Evolutionary conservation across 1,140 invertebrate species (phyloP).

Genomic region (Bombus cullumanus): DNA sequence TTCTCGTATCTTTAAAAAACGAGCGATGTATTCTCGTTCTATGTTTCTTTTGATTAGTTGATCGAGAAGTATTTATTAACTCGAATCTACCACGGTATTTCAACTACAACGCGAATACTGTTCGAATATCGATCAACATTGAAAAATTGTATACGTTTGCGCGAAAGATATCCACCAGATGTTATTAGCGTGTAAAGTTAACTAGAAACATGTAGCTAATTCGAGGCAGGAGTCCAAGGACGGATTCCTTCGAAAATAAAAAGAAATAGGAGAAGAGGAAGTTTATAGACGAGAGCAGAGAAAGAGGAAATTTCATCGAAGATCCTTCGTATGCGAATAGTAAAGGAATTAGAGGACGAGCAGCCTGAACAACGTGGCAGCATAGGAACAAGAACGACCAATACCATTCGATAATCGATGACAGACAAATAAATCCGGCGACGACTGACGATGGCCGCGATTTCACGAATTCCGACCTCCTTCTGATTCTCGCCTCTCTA

Average conservation of each 20-base stretch:
- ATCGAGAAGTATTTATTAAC: conserved; percentile 10
- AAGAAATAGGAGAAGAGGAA: background rate
- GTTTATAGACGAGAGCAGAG: no score
- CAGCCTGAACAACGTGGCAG: background rate
- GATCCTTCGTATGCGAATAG: background rate
- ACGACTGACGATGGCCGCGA: conserved; percentile 20
- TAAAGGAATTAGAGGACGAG: background rate
- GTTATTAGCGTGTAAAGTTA: conserved; percentile 11
- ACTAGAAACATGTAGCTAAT: background rate
- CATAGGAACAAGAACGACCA: conserved; percentile 23
- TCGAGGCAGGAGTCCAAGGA: background rate
- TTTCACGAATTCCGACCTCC: conserved; percentile 12
- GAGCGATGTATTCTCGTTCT: background rate
- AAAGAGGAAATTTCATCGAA: background rate
- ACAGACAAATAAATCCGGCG: conserved; percentile 51
- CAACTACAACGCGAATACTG: background rate
- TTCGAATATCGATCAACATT: background rate
- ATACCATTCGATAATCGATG: conserved; percentile 53
- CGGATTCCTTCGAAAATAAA: conserved; percentile 26
- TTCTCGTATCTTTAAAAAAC: background rate
- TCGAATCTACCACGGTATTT: background rate
- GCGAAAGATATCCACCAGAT: background rate
- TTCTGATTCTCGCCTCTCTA: background rate
- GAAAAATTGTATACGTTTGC: background rate
- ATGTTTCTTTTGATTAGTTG: background rate